A percentile compares a stretch with the other conserved stretches of the same genome.
Evolutionary conservation across 2,797 vertebrate genomes (phyloP).

Genomic region (Morelia viridis): DNA sequence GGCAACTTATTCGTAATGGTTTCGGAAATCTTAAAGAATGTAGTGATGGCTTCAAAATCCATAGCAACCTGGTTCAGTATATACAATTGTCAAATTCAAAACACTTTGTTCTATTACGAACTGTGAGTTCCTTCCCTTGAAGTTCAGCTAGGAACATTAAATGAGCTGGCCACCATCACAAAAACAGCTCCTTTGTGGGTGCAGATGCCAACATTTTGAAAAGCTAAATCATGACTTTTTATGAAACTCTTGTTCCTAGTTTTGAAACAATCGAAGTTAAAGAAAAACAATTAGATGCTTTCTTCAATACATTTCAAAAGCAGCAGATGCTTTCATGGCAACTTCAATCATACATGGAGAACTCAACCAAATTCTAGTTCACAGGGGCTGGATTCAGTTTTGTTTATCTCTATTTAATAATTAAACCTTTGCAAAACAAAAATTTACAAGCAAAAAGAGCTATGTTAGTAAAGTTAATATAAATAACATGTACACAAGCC

Average conservation of each 20-base stretch:
- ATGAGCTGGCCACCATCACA: not conserved
- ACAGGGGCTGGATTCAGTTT: not conserved
- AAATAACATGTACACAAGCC: not conserved
- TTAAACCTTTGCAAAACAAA: not conserved
- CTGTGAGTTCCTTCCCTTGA: not conserved
- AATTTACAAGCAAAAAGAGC: not conserved
- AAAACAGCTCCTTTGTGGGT: not conserved
- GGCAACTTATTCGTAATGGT: not conserved
- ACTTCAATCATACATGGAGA: not conserved
- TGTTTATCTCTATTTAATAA: not conserved
- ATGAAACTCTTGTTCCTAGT: not conserved
- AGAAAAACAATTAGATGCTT: not conserved
- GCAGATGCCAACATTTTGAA: not conserved
- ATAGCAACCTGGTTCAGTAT: not conserved
- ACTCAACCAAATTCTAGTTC: not conserved
- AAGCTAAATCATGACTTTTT: not conserved
- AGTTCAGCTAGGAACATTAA: not conserved
- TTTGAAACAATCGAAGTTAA: not conserved
- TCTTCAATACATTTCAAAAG: not conserved
- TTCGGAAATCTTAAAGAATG: not conserved
- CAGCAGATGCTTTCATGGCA: not conserved
- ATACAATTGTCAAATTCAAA: not conserved
- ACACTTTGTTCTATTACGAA: not conserved
- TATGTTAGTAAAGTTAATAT: not conserved
- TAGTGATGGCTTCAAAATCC: not conserved